Evolutionary conservation across 2,888 invertebrate genomes (phyloP), one percentile per base, ranked within the genome.

Genomic region (Pandemis cinnamomeana): DNA sequence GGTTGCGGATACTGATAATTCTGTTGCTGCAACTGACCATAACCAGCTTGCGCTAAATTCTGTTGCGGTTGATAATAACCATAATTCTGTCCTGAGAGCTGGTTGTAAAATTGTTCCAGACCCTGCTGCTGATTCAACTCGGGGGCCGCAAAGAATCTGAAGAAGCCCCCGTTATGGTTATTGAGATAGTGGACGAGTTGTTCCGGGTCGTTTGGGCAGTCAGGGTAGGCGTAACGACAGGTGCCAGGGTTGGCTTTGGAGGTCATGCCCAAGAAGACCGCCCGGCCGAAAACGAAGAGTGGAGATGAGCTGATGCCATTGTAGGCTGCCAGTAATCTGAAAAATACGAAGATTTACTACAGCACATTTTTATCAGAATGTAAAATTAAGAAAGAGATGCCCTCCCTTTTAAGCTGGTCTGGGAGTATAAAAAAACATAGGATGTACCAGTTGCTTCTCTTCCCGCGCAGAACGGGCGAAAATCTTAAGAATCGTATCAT

Each of bases 161-260:
- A 98, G 89, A 98, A 97, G 1, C 98, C 98, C 58, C 98, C 98
- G 72, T 97, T 97, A 84, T 98, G 96, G 87, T 97, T 98, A 90
- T 98, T 98, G 68, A 98, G 91, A 86, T 98, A 98, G 85, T 96
- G 93, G 53, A 97, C 95, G 10, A 98, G 94, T 79, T 96, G 95
- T 78, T 96, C 96, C 46, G 97, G 95, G 84, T 97, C 96, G 66
- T 95, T 95, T 0, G 98, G 98, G 82, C 98, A 98, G 69, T 94
- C 94, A 0, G 96, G 95, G 83, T 97, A 98, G 10, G 96, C 96
- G 75, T 93, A 91, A 61, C 95, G 91, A 80, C 97, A 97, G 20
- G 93, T 88, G 0, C 91, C 88, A 0, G 96, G 87, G 80, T 95
- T 95, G 7, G 95, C 89, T 77, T 95, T 95, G n/a, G 96, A 95